These are phyloP conservation scores for Lophius americanus DNA, from an alignment of 2,797 vertebrate species.

Conservation along the genomic window DNA sequence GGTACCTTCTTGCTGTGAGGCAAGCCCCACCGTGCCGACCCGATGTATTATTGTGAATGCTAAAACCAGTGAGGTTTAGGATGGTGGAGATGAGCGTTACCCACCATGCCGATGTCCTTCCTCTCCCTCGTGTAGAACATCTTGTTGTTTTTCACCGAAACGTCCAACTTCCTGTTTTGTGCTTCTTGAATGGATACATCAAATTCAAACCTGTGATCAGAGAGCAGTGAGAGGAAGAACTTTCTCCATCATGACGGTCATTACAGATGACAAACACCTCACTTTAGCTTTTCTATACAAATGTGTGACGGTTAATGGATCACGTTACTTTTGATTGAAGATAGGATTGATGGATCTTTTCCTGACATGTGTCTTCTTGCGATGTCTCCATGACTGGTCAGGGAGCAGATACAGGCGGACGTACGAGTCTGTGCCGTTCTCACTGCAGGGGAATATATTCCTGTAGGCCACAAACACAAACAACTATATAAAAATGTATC, in stretches of 20 bases:
- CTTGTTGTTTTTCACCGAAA: slow-evolving; percentile 92
- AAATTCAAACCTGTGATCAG: slow-evolving; percentile 89
- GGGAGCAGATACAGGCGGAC: slow-evolving; percentile 94
- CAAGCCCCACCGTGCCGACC: too few species aligned
- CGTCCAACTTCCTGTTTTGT: slow-evolving; percentile 86
- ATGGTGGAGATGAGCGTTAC: background rate
- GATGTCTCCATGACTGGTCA: slow-evolving; percentile 88
- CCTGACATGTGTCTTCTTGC: slow-evolving; percentile 89
- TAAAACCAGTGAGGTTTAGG: too few species aligned
- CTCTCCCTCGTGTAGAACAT: slow-evolving; percentile 88
- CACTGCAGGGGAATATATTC: slow-evolving; percentile 85
- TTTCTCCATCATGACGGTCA: too few species aligned
- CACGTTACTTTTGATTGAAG: slow-evolving; percentile 88
- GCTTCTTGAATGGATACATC: slow-evolving; percentile 86
- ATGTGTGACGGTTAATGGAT: background rate
- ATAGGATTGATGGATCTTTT: slow-evolving; percentile 87
- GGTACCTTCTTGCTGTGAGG: too few species aligned
- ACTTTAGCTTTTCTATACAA: rapidly evolving
- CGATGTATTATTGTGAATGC: too few species aligned
- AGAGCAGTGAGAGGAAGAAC: background rate
- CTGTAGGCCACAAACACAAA: slow-evolving; percentile 65
- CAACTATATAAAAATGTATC: too few species aligned
- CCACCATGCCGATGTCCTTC: slow-evolving; percentile 93
- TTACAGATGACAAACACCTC: background rate
- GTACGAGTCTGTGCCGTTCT: slow-evolving; percentile 89